Evolutionary conservation across 2,888 invertebrate genomes (phyloP).

Genomic region (Cephus runcator): DNA sequence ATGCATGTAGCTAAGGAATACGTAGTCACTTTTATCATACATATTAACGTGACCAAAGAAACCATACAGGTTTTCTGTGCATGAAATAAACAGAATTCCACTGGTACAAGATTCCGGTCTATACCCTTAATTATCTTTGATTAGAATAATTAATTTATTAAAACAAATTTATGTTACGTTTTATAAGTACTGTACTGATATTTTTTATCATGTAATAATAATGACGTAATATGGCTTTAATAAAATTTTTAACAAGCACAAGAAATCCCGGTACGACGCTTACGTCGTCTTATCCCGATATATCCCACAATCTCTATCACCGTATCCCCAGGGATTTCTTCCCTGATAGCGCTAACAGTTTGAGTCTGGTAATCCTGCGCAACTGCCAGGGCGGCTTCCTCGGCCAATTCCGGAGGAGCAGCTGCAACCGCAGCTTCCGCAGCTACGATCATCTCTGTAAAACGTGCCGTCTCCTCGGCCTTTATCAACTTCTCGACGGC

Average conservation of each 20-base stretch:
- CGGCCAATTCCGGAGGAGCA: slow-evolving; percentile 65
- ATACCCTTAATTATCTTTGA: too few relatives aligned
- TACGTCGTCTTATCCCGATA: slow-evolving; percentile 64
- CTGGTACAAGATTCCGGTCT: too few relatives aligned
- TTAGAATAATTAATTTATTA: too few relatives aligned
- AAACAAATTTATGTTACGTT: too few relatives aligned
- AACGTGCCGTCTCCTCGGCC: slow-evolving; percentile 64
- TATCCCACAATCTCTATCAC: slow-evolving; percentile 67
- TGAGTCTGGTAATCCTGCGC: slow-evolving; percentile 58
- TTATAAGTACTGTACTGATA: too few relatives aligned
- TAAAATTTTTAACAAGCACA: not conserved
- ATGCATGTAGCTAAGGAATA: too few relatives aligned
- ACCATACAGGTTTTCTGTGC: too few relatives aligned
- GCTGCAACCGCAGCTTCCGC: slow-evolving; percentile 64
- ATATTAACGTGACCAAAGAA: too few relatives aligned
- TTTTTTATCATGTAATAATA: too few relatives aligned
- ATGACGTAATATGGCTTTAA: too few relatives aligned
- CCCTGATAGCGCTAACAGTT: slow-evolving; percentile 53
- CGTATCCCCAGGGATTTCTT: slow-evolving; percentile 57
- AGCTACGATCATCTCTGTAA: slow-evolving; percentile 65
- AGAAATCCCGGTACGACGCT: slow-evolving; percentile 25
- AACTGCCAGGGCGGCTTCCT: slow-evolving; percentile 65
- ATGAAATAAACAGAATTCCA: too few relatives aligned
- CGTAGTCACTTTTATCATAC: too few relatives aligned
- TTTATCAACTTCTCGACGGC: slow-evolving; percentile 64